Conservation (phyloP, 2,113 vertebrate species). For the Asarcornis scutulata region DNA sequence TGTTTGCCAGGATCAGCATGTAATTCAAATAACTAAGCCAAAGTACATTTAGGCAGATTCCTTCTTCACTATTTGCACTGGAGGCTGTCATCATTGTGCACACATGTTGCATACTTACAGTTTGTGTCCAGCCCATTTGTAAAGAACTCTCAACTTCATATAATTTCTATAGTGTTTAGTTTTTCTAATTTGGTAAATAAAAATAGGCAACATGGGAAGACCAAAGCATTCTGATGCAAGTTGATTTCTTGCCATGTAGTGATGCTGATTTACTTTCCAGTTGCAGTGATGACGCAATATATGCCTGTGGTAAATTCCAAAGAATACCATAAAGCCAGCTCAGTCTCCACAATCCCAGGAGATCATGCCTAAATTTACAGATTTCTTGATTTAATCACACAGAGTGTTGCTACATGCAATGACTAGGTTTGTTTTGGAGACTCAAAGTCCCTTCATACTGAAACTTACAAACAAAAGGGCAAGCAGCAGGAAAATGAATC, state of each 20-base stretch:
- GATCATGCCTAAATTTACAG: not conserved
- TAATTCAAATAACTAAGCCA: not conserved
- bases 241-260: not conserved
- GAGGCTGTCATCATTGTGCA: not conserved
- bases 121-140: not conserved
- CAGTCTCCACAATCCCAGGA: not conserved
- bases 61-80: not conserved
- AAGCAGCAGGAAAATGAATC: not conserved
- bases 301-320: not conserved
- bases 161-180: not conserved
- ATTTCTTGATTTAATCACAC: not conserved
- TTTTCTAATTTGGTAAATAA: not conserved
- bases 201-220: not conserved
- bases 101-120: rapidly evolving
- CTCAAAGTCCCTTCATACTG: not conserved
- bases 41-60: not conserved
- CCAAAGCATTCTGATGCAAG: not conserved
- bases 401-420: rapidly evolving
- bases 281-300: not conserved
- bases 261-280: not conserved
- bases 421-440: not conserved
- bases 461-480: not conserved
- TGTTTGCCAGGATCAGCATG: not conserved
- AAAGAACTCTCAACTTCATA: not conserved
- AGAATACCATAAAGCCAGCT: not conserved